Evolutionary conservation across 2,113 vertebrate species (phyloP).

Genomic region (Mesitornis unicolor): DNA sequence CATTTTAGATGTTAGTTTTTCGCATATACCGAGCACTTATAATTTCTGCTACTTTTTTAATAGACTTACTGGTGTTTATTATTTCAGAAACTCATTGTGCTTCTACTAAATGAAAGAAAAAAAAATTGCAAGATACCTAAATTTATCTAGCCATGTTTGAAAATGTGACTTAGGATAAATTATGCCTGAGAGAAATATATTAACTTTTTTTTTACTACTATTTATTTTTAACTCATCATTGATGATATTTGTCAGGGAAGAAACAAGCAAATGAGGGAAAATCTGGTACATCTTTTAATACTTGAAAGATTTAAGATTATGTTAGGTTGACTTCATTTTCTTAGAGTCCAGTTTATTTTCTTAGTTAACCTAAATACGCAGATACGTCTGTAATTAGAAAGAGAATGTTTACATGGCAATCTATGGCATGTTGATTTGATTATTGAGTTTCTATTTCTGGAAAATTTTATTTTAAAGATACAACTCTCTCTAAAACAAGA

Average conservation of each 20-base stretch:
- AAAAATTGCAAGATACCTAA: background rate
- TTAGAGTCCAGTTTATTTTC: background rate
- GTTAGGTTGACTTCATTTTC: background rate
- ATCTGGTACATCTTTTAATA: background rate
- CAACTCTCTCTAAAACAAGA: background rate
- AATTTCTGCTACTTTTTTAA: background rate
- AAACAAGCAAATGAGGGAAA: background rate
- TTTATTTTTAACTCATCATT: background rate
- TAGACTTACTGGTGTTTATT: background rate
- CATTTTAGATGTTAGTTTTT: background rate
- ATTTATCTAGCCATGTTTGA: background rate
- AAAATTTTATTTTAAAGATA: background rate
- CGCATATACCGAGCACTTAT: fast-evolving
- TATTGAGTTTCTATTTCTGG: background rate
- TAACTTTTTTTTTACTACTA: background rate
- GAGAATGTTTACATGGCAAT: background rate
- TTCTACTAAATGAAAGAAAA: background rate
- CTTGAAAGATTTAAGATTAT: background rate
- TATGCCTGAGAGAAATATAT: background rate
- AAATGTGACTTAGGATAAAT: background rate
- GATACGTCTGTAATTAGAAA: background rate
- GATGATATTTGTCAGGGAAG: background rate
- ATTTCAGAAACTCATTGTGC: background rate
- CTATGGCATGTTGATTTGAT: background rate
- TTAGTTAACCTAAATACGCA: background rate